Evolutionary conservation across 1,140 invertebrate genomes (phyloP).

Genomic region (Bombus vancouverensis): DNA sequence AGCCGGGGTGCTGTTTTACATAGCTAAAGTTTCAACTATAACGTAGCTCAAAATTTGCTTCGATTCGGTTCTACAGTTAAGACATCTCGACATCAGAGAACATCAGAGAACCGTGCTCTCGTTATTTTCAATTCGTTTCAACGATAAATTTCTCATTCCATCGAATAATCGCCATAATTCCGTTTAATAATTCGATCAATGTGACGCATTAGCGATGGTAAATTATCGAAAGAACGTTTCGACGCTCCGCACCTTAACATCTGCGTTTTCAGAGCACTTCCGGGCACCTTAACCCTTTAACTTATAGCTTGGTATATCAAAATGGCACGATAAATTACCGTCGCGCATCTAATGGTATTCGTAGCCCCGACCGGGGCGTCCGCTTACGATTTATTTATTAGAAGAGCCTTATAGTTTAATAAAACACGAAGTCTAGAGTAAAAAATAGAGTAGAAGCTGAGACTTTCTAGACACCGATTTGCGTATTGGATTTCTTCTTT

Average conservation of each 20-base stretch:
- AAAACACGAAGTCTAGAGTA: constrained; percentile 59
- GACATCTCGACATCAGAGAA: constrained; percentile 36
- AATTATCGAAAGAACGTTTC: constrained; percentile 25
- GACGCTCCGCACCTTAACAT: constrained; percentile 16
- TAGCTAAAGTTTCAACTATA: constrained; percentile 56
- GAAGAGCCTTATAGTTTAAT: constrained; percentile 59
- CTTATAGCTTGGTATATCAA: constrained; percentile 46
- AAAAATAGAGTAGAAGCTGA: constrained; percentile 66
- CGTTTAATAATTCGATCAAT: background rate
- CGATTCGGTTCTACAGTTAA: constrained; percentile 64
- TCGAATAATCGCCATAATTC: too few relatives aligned
- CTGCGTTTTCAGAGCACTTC: constrained; percentile 33
- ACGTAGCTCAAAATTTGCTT: constrained; percentile 57
- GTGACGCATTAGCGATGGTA: background rate
- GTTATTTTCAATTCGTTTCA: background rate
- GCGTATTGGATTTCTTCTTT: constrained; percentile 56
- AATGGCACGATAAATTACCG: constrained; percentile 51
- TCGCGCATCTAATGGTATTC: constrained; percentile 50
- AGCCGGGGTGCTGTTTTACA: constrained; percentile 52
- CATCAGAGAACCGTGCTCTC: constrained; percentile 5
- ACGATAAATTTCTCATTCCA: background rate
- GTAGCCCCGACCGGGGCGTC: constrained; percentile 4
- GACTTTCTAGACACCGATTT: constrained; percentile 64
- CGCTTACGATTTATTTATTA: constrained; percentile 34
- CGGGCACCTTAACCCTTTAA: constrained; percentile 52